These are phyloP conservation scores for Oreotragus oreotragus DNA, from an alignment of 2,113 vertebrate species.

Conservation along the genomic window DNA sequence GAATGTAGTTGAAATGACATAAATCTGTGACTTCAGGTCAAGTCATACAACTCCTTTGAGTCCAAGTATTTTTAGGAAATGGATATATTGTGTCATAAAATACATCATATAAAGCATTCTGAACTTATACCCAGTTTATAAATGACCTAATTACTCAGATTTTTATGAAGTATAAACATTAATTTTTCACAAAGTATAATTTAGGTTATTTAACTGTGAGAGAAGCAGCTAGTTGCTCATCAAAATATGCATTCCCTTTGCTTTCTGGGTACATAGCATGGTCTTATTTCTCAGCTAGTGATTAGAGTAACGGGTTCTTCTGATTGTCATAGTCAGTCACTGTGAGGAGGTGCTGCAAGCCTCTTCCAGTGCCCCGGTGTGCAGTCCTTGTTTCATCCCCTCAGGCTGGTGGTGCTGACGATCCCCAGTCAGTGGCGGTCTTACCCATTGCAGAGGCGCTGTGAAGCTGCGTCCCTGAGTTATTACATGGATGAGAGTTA, in stretches of 20 bases:
- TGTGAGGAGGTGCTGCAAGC: not conserved
- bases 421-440: not conserved
- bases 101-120: not conserved
- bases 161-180: not conserved
- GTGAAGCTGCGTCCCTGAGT: not conserved
- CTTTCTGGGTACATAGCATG: not conserved
- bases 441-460: not conserved
- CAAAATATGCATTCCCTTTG: not conserved
- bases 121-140: not conserved
- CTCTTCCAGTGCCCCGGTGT: not conserved
- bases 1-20: not conserved
- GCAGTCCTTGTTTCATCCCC: not conserved
- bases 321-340: not conserved
- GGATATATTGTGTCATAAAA: not conserved
- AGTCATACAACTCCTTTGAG: not conserved
- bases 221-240: not conserved
- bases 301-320: not conserved
- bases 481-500: not conserved
- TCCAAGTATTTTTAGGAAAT: not conserved
- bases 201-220: not conserved
- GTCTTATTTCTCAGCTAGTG: not conserved
- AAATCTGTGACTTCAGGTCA: not conserved
- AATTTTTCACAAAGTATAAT: not conserved
- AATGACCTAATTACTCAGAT: not conserved
- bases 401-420: not conserved